These are phyloP conservation scores for Mus caroli DNA, from an alignment of 2,797 vertebrate genomes.

Conservation along the genomic window DNA sequence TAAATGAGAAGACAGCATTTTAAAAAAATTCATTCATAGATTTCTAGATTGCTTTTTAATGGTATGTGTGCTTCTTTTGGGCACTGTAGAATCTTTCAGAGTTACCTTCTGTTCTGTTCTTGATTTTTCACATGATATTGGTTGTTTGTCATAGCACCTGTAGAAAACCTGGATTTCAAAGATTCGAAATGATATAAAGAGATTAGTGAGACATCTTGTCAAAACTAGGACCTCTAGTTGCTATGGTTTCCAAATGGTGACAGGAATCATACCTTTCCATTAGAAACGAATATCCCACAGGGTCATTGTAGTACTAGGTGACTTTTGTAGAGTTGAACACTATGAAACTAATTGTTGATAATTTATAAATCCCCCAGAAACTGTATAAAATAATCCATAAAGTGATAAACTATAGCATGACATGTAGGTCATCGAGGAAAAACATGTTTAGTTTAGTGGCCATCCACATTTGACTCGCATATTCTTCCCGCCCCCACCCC, in stretches of 20 bases:
- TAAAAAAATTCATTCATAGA: not conserved
- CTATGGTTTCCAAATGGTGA: not conserved
- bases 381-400: not conserved
- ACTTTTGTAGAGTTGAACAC: not conserved
- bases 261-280: not conserved
- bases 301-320: not conserved
- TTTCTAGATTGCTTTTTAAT: not conserved
- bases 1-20: not conserved
- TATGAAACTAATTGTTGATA: not conserved
- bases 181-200: not conserved
- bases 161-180: constrained; percentile 26
- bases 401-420: not conserved
- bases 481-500: not conserved
- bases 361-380: not conserved
- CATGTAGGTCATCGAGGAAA: not conserved
- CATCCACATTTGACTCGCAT: not conserved
- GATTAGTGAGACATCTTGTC: not conserved
- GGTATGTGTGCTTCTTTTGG: not conserved
- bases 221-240: constrained; percentile 6
- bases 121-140: not conserved
- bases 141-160: not conserved
- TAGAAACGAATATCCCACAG: not conserved
- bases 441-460: not conserved
- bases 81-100: not conserved
- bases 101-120: not conserved